These are phyloP conservation scores for Lochmaea crataegi DNA, from an alignment of 2,888 invertebrate species.

Conservation along the genomic window DNA sequence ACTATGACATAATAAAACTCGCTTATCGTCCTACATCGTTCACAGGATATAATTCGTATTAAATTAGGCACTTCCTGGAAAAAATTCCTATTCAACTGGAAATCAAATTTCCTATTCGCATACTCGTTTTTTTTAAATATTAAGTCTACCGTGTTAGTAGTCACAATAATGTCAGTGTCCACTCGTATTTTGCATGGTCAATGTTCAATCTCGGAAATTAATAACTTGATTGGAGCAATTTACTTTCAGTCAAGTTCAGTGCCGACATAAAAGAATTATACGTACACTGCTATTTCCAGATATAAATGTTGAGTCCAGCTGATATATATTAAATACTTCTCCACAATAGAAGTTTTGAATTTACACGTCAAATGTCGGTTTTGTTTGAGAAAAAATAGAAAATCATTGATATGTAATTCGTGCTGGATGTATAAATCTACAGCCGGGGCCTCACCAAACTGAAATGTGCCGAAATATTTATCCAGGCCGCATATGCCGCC, in stretches of 20 bases:
- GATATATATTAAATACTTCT: too few relatives aligned
- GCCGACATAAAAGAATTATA: neutral
- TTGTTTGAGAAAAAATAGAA: too few relatives aligned
- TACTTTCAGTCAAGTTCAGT: neutral
- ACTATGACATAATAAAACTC: neutral
- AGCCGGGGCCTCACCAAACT: too few relatives aligned
- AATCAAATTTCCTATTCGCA: neutral
- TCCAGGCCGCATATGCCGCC: too few relatives aligned
- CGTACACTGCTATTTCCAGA: neutral
- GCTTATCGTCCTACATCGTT: neutral
- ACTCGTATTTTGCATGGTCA: neutral
- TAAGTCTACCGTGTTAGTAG: neutral
- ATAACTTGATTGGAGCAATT: neutral
- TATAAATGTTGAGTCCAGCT: neutral
- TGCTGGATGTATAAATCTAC: too few relatives aligned
- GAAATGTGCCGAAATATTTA: too few relatives aligned
- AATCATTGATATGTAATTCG: too few relatives aligned
- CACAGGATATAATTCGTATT: neutral
- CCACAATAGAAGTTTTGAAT: too few relatives aligned
- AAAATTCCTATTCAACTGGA: neutral
- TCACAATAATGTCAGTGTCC: neutral
- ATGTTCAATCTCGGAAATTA: slow-evolving; percentile 11
- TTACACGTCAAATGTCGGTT: too few relatives aligned
- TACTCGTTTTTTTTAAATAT: neutral
- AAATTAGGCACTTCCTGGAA: neutral